Evolutionary conservation across 2,113 vertebrate genomes (phyloP).

Genomic region (Enhydra lutris): DNA sequence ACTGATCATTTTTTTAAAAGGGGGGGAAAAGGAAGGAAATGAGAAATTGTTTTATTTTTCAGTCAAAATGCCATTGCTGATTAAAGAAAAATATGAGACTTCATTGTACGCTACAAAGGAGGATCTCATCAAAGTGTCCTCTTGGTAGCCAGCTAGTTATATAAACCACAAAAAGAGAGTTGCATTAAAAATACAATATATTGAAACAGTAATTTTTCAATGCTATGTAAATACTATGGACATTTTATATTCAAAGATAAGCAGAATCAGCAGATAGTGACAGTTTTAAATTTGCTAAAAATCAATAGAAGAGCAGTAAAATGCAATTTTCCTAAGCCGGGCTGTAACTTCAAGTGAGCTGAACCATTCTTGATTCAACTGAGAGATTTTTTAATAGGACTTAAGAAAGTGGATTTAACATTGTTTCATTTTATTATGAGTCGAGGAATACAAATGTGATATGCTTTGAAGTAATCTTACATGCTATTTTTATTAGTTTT

Average conservation of each 20-base stretch:
- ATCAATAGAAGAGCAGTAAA: constrained; percentile 73
- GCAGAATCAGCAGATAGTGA: constrained; percentile 73
- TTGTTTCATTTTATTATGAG: constrained; percentile 51
- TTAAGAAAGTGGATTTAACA: constrained; percentile 53
- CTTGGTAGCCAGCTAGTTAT: constrained; percentile 50
- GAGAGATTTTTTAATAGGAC: constrained; percentile 51
- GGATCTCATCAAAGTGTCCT: constrained; percentile 63
- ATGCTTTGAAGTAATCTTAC: constrained; percentile 54
- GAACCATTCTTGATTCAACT: constrained; percentile 64
- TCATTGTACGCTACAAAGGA: constrained; percentile 59
- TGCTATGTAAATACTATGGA: constrained; percentile 74
- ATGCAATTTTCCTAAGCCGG: constrained; percentile 75
- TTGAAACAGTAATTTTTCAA: constrained; percentile 62
- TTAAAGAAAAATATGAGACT: constrained; percentile 73
- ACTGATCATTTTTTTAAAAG: constrained; percentile 49
- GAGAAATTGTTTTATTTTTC: constrained; percentile 72
- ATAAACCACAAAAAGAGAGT: constrained; percentile 63
- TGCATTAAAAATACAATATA: constrained; percentile 70
- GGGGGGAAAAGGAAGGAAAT: neutral
- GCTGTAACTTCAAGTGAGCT: constrained; percentile 63
- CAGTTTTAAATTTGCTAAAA: constrained; percentile 80
- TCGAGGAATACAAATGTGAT: constrained; percentile 14
- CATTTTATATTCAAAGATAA: constrained; percentile 78
- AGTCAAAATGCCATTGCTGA: constrained; percentile 59
- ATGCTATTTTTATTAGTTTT: constrained; percentile 45